Percentiles rank a stretch among this genome's conserved stretches.
phyloP scores from a whole-genome alignment of 2,113 vertebrate species.

The Danionella cerebrum region DNA sequence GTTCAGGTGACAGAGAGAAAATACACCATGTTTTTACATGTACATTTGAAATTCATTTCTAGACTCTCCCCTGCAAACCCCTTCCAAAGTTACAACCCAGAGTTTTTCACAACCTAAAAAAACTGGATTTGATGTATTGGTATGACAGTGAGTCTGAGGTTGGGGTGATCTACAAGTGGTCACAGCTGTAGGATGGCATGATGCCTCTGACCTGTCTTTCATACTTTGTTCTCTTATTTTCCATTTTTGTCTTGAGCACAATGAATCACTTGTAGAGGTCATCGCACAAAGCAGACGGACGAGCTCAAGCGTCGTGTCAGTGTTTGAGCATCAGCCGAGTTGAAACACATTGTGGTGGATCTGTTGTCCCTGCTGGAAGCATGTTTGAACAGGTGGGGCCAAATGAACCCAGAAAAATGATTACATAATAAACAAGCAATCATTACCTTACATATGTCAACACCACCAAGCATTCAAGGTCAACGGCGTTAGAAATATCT shows the following conservation, averaged over 20 bases:
- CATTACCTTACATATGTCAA: slow-evolving; percentile 43
- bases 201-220: not conserved
- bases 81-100: no score
- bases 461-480: slow-evolving; percentile 33
- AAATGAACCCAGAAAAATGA: slow-evolving; percentile 38
- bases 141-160: not conserved
- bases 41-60: no score
- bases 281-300: slow-evolving; percentile 2
- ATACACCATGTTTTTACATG: no score
- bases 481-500: slow-evolving; percentile 9
- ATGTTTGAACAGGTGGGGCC: slow-evolving; percentile 46
- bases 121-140: not conserved
- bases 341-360: slow-evolving; percentile 31
- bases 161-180: not conserved
- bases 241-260: not conserved
- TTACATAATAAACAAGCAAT: slow-evolving; percentile 35
- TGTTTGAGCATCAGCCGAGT: slow-evolving; percentile 21
- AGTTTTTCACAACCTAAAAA: not conserved
- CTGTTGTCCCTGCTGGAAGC: slow-evolving; percentile 40
- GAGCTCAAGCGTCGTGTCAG: not conserved
- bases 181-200: slow-evolving; percentile 19
- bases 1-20: no score
- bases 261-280: slow-evolving; percentile 10
- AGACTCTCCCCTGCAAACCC: no score
- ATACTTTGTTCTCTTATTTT: not conserved